Evolutionary conservation across 2,888 invertebrate genomes (phyloP), one percentile per base, ranked within the genome.

Genomic region (Cryptocephalus primarius): DNA sequence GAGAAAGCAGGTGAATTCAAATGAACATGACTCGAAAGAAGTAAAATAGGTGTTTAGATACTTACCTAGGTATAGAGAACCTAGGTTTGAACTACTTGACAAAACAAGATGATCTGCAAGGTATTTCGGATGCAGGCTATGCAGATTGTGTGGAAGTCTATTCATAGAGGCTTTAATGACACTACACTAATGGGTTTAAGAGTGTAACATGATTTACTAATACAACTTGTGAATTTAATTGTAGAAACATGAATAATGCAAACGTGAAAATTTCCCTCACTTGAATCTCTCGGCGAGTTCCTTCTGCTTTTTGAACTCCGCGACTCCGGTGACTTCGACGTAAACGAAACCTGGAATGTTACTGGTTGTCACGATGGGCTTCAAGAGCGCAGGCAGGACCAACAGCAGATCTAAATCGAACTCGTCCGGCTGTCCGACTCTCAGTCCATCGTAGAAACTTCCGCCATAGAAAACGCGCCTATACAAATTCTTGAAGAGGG

Each of bases 341-440:
- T 69, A 67, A 1, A 77, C 72, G 54, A 72, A 77, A 12, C 76
- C 77, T 0, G 75, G 73, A 45, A 51, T 48, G 32, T 62, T 52
- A 10, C 59, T 56, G 8, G 48, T 46, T n/a, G 50, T 50, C 13
- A 66, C 34, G 39, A 61, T 57, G 32, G 72, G 70, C 36, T 67
- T 65, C 44, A 72, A 68, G 10, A 72, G 60, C 9, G 65, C 65
- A 2, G 79, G 78, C 11, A 81, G 59, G 1, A 71, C 67, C 40
- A 81, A 71, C 3, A 78, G 69, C 6, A 80, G 66, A 63, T 80
- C 77, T 60, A 80, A 69, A 57, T 81, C 81, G 54, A 74, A 81
- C 56, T 81, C 81, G 50, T 78, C 74, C 12, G 80, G 75, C 46
- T 72, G 71, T 2, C 74, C 72, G 0, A 80, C 73, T 62, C 77